Evolutionary conservation across 1,140 invertebrate genomes (phyloP), one percentile per base, ranked within the genome.

Genomic region (Gonioctena quinquepunctata): DNA sequence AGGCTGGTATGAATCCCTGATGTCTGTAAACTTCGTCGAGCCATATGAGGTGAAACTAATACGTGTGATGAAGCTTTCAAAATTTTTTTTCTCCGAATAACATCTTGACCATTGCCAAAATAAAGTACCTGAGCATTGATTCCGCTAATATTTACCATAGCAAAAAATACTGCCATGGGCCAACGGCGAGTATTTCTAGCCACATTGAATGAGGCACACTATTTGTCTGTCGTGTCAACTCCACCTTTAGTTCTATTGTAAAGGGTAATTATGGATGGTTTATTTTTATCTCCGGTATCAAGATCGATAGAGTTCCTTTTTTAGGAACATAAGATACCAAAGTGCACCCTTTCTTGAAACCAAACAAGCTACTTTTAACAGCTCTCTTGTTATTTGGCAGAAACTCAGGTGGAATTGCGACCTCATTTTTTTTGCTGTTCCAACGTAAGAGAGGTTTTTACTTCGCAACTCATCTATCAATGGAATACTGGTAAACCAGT

Each of bases 161-260:
- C 28, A 67, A 77, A 77, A 66, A 84, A 80, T 54, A 83, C 26
- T 22, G 70, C 79, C 83, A 79, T 73, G 13, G 84, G 81, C 83
- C 82, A 84, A 21, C 81, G 70, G 11, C 68, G 72, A 26, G 75
- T 81, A 70, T 71, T 77, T 67, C 83, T 63, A 25, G 72, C 59
- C 54, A 65, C 69, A 23, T 78, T 78, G 71, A 82, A 84, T 42
- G 48, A 74, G 1, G 74, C 73, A 72, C 78, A 79, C 61, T 77
- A 75, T 66, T 82, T 71, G 68, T 84, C 81, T 7, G 82, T 70
- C 22, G 69, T 71, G 72, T 84, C 82, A 2, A 84, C 82, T 48
- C 77, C 80, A 66, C 79, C 79, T 79, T 85, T 86, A n/a, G 82
- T 84, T 18, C 11, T 11, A 13, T 65, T 72, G 50, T 16, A 66